Evolutionary conservation across 2,113 vertebrate genomes (phyloP).

Genomic region (human (Homo sapiens)): DNA sequence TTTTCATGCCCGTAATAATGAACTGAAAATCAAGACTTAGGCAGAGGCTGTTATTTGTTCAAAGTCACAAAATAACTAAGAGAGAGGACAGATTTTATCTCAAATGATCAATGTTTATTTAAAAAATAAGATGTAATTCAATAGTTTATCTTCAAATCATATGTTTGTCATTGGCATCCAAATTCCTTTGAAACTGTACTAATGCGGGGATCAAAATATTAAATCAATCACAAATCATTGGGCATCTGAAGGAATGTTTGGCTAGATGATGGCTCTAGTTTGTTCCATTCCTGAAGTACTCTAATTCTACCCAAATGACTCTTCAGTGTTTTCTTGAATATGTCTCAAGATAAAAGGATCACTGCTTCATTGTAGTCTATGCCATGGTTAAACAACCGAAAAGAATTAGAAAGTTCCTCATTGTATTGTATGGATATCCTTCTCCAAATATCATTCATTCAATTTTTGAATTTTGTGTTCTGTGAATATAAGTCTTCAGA

Average conservation of each 20-base stretch:
- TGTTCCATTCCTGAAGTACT: not conserved
- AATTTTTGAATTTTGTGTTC: not conserved
- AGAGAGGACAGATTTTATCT: not conserved
- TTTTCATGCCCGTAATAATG: not conserved
- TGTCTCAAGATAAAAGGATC: not conserved
- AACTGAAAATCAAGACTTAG: not conserved
- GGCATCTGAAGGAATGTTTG: not conserved
- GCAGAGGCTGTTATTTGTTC: not conserved
- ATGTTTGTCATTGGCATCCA: not conserved
- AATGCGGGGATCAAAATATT: not conserved
- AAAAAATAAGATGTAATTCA: not conserved
- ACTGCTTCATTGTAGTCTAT: not conserved
- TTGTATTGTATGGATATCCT: not conserved
- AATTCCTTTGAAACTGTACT: not conserved
- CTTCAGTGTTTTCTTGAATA: not conserved
- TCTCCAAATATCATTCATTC: not conserved
- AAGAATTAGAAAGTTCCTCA: not conserved
- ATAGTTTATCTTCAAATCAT: not conserved
- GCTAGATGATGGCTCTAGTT: not conserved
- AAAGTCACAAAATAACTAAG: not conserved
- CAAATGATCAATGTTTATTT: not conserved
- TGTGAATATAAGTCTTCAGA: not conserved
- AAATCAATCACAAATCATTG: not conserved
- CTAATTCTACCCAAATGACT: not conserved
- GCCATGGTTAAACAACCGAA: not conserved